phyloP scores from a whole-genome alignment of 1,140 invertebrate genomes.

The Bombus confusus region DNA sequence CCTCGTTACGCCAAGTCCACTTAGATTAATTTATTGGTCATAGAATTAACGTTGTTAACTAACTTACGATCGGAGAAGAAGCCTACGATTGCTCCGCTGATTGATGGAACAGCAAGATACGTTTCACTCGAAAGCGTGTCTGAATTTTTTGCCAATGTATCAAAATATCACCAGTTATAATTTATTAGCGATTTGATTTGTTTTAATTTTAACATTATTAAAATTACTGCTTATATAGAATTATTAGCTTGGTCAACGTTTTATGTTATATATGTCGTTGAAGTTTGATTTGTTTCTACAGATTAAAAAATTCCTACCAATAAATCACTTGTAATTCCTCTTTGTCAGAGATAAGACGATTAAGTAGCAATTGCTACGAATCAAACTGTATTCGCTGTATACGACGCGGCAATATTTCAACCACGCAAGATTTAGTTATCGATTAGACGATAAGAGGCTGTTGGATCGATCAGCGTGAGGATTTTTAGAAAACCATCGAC shows the following conservation, averaged over 20 bases:
- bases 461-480: background rate
- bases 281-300: background rate
- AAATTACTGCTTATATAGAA: background rate
- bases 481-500: background rate
- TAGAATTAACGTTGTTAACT: conserved; percentile 24
- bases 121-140: background rate
- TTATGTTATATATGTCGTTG: background rate
- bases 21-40: conserved; percentile 38
- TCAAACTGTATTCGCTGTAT: no score
- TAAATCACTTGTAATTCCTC: background rate
- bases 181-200: background rate
- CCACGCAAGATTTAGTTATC: background rate
- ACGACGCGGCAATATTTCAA: background rate
- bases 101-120: background rate
- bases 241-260: no score
- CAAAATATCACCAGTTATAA: background rate
- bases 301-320: background rate
- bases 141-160: background rate
- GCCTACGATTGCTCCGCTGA: background rate
- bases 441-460: background rate
- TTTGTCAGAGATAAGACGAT: background rate
- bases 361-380: background rate
- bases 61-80: background rate
- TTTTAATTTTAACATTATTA: background rate
- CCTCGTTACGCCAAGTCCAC: conserved; percentile 12